Percentiles rank a stretch among this genome's conserved stretches.
These are phyloP conservation scores for Callimorpha dominula DNA, from an alignment of 2,888 invertebrate genomes.

Conservation along the genomic window DNA sequence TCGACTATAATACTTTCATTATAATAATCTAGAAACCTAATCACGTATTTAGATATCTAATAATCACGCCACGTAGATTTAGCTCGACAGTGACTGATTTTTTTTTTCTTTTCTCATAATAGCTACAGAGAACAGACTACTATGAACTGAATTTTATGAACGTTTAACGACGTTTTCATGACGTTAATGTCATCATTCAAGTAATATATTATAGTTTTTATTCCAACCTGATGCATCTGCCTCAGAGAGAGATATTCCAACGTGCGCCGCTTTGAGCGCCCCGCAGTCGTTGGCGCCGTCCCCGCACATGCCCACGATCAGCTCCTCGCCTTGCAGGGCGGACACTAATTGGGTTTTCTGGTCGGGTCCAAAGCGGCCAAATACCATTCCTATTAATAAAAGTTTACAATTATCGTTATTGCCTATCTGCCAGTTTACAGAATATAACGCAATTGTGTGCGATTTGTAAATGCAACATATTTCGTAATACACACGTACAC, in stretches of 20 bases:
- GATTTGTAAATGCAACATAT: not conserved
- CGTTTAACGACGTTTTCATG: not conserved
- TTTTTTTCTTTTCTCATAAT: too few species aligned
- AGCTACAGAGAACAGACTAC: too few species aligned
- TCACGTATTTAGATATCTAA: too few species aligned
- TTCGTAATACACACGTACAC: too few species aligned
- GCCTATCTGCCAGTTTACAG: not conserved
- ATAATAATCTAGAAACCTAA: too few species aligned
- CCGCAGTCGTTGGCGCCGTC: constrained; percentile 96
- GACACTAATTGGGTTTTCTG: constrained; percentile 93
- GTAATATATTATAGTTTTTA: not conserved
- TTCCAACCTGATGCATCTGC: constrained; percentile 90
- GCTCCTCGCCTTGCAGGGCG: constrained; percentile 89
- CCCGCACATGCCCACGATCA: constrained; percentile 91
- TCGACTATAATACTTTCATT: too few species aligned
- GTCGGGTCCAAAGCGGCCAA: constrained; percentile 94
- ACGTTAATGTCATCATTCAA: not conserved
- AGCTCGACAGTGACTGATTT: too few species aligned
- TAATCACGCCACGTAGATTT: too few species aligned
- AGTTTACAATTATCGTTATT: not conserved
- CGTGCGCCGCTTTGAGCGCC: constrained; percentile 94
- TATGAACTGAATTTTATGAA: too few species aligned
- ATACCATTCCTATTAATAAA: constrained; percentile 88
- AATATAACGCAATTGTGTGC: not conserved
- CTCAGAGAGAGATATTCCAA: constrained; percentile 95